phyloP scores from a whole-genome alignment of 92 coral and sea anemone genomes.

The Porites lobata region DNA sequence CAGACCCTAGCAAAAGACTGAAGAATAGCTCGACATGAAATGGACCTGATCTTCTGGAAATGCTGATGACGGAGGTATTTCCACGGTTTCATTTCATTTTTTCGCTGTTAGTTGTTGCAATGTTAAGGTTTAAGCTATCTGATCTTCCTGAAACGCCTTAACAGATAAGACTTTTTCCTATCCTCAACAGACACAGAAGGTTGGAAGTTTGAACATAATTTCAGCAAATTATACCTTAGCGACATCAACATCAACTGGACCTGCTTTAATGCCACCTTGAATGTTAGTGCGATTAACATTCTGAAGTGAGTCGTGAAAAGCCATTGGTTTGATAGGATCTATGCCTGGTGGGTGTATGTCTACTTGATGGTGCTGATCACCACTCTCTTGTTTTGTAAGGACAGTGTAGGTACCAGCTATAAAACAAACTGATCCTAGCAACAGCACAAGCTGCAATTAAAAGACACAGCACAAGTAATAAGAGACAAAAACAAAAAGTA shows the following conservation, averaged over 20 bases:
- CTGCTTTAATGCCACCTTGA: constrained; percentile 22
- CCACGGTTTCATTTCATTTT: too few relatives aligned
- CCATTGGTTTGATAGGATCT: constrained; percentile 63
- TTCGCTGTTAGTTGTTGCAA: too few relatives aligned
- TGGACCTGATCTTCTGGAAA: too few relatives aligned
- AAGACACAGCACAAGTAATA: not conserved
- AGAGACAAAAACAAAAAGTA: not conserved
- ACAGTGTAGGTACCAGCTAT: constrained; percentile 83
- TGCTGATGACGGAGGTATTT: too few relatives aligned
- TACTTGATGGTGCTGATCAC: constrained; percentile 53
- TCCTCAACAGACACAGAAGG: not conserved
- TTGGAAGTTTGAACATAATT: not conserved
- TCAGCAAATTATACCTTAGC: constrained; percentile 19
- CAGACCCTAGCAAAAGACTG: too few relatives aligned
- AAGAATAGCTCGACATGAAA: too few relatives aligned
- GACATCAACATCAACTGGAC: constrained; percentile 39
- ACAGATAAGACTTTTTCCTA: not conserved
- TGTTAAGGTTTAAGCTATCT: too few relatives aligned
- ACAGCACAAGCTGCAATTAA: constrained; percentile 50
- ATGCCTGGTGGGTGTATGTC: constrained; percentile 67
- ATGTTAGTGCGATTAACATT: constrained; percentile 12
- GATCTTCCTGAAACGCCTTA: not conserved
- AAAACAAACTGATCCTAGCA: constrained; percentile 75
- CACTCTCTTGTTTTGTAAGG: constrained; percentile 52
- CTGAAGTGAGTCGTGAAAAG: not conserved